These are phyloP conservation scores for Petrolisthes manimaculis DNA, from an alignment of 2,888 invertebrate species.

Conservation along the genomic window DNA sequence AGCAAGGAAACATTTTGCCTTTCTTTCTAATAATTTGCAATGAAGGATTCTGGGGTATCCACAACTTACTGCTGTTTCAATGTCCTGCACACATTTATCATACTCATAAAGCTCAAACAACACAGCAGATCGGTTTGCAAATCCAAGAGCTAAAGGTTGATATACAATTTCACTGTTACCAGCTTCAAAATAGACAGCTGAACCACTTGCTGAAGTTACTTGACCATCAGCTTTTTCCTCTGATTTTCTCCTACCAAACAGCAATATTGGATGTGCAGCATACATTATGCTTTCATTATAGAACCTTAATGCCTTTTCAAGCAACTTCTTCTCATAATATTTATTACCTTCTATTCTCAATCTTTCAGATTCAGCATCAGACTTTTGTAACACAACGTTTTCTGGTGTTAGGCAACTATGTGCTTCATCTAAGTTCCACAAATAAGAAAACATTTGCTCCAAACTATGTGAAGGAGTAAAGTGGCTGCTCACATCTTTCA, in stretches of 20 bases:
- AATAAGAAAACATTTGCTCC: conserved; percentile 44
- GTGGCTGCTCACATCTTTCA: conserved; percentile 42
- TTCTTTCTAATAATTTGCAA: too few relatives aligned
- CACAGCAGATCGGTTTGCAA: too few relatives aligned
- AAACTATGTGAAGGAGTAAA: conserved; percentile 36
- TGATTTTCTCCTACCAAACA: neutral
- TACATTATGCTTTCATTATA: conserved; percentile 57
- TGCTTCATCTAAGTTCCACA: conserved; percentile 42
- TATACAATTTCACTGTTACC: too few relatives aligned
- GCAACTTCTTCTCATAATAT: conserved; percentile 54
- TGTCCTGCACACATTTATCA: too few relatives aligned
- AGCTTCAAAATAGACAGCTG: too few relatives aligned
- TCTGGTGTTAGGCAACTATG: conserved; percentile 27
- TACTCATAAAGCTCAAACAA: too few relatives aligned
- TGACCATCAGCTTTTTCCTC: too few relatives aligned
- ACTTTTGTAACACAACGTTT: conserved; percentile 20
- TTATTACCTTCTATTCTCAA: conserved; percentile 54
- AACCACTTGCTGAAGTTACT: too few relatives aligned
- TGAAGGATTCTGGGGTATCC: too few relatives aligned
- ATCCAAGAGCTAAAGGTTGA: too few relatives aligned
- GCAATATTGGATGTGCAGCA: conserved; percentile 42
- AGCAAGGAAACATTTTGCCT: too few relatives aligned
- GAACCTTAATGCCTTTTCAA: conserved; percentile 46
- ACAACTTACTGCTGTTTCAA: too few relatives aligned
- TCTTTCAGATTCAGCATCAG: conserved; percentile 44